phyloP scores from a whole-genome alignment of 1,140 invertebrate species.

The Trypoxylus dichotomus region DNA sequence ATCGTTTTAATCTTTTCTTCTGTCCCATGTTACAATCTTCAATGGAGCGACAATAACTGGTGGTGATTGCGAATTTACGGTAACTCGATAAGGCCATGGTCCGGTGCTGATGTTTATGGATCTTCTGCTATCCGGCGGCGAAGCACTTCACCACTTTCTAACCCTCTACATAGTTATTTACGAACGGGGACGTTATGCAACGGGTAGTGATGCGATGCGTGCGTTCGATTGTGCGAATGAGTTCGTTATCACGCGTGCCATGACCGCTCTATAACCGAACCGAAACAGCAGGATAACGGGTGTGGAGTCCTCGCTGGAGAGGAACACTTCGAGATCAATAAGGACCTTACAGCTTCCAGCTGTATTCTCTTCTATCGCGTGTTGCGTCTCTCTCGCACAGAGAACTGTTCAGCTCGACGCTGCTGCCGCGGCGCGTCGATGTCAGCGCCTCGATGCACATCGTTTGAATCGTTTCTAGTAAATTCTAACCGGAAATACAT shows the following conservation, averaged over 20 bases:
- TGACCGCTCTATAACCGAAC: slow-evolving; percentile 30
- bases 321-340: slow-evolving; percentile 46
- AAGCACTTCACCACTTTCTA: slow-evolving; percentile 10
- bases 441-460: neutral
- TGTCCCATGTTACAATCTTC: slow-evolving; percentile 41
- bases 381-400: slow-evolving; percentile 29
- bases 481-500: too few relatives aligned
- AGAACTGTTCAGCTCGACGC: neutral
- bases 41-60: neutral
- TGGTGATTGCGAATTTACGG: slow-evolving; percentile 32
- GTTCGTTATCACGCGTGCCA: neutral
- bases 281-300: slow-evolving; percentile 38
- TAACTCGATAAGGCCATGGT: slow-evolving; percentile 43
- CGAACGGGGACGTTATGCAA: neutral
- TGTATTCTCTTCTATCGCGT: slow-evolving; percentile 33
- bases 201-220: neutral
- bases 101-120: neutral
- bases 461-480: neutral
- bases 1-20: slow-evolving; percentile 46
- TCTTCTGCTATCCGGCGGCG: slow-evolving; percentile 25
- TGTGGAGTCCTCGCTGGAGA: slow-evolving; percentile 42
- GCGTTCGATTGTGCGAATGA: neutral
- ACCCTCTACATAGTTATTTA: neutral
- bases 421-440: neutral
- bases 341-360: slow-evolving; percentile 46